A percentile compares a stretch with the other conserved stretches of the same genome.
phyloP scores from a whole-genome alignment of 2,797 vertebrate genomes.

The Rhabdomys pumilio region DNA sequence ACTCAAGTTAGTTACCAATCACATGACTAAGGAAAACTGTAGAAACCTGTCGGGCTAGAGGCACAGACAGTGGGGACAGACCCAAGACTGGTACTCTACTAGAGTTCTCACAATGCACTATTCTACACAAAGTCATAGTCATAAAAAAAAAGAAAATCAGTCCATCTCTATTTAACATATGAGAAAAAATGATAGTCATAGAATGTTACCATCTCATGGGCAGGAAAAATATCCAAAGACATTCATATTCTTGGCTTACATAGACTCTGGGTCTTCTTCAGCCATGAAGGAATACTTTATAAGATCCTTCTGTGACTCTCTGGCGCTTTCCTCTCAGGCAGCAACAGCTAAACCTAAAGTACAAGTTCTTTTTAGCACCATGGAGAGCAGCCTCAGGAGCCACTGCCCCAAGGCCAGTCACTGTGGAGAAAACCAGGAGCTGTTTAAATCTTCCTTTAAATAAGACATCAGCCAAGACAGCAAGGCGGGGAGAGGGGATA shows the following conservation, averaged over 20 bases:
- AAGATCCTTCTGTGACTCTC: not conserved
- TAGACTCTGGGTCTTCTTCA: not conserved
- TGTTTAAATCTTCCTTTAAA: conserved; percentile 78
- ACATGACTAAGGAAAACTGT: not conserved
- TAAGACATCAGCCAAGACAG: conserved; percentile 81
- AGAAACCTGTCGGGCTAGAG: not conserved
- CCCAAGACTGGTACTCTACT: not conserved
- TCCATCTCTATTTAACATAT: not conserved
- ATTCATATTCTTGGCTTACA: not conserved
- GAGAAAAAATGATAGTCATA: not conserved
- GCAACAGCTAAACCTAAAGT: conserved; percentile 1
- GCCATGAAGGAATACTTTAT: not conserved
- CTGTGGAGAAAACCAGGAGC: conserved; percentile 68
- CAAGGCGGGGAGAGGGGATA: conserved; percentile 76
- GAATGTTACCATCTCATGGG: conserved; percentile 44
- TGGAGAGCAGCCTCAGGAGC: conserved; percentile 72
- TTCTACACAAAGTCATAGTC: not conserved
- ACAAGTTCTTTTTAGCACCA: conserved; percentile 69
- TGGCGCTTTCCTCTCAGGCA: not conserved
- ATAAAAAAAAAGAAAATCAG: not conserved
- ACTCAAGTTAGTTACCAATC: not conserved
- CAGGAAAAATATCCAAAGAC: conserved; percentile 3
- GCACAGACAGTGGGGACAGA: not conserved
- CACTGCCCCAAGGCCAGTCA: conserved; percentile 2
- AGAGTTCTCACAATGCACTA: not conserved